phyloP scores from a whole-genome alignment of 1,140 invertebrate species.

The Spodoptera litura region DNA sequence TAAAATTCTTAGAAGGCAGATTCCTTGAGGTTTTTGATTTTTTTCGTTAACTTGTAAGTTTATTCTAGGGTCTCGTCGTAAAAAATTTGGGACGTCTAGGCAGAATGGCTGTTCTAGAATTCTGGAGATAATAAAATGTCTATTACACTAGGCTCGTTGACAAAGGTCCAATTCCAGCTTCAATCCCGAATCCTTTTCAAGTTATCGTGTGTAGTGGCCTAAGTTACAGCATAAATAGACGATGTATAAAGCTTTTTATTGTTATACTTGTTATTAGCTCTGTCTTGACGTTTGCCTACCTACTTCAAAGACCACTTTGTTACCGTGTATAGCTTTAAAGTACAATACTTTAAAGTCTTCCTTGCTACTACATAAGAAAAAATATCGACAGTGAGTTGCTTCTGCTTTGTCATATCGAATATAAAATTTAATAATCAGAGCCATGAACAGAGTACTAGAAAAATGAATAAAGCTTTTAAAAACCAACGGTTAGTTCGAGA shows the following conservation, averaged over 20 bases:
- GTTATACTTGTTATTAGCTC: too few relatives aligned
- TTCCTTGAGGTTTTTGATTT: background rate
- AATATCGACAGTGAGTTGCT: background rate
- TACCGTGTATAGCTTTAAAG: too few relatives aligned
- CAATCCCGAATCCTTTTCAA: conserved; percentile 1
- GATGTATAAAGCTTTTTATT: background rate
- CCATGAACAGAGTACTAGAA: too few relatives aligned
- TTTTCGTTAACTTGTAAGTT: background rate
- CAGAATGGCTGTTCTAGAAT: conserved; percentile 1
- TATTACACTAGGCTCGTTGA: background rate
- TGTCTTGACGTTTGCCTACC: too few relatives aligned
- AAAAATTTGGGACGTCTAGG: background rate
- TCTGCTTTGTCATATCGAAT: too few relatives aligned
- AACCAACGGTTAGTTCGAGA: too few relatives aligned
- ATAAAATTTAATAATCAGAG: too few relatives aligned
- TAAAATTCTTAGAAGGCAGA: background rate
- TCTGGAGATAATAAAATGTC: conserved; percentile 5
- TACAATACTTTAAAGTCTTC: too few relatives aligned
- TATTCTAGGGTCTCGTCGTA: background rate
- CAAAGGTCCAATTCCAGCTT: background rate
- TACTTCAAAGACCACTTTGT: too few relatives aligned
- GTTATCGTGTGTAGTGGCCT: background rate
- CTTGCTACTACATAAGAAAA: too few relatives aligned
- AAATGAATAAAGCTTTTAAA: too few relatives aligned
- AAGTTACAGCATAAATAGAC: background rate